Conservation (phyloP, 2,797 vertebrate species). For the Lutjanus argentimaculatus region DNA sequence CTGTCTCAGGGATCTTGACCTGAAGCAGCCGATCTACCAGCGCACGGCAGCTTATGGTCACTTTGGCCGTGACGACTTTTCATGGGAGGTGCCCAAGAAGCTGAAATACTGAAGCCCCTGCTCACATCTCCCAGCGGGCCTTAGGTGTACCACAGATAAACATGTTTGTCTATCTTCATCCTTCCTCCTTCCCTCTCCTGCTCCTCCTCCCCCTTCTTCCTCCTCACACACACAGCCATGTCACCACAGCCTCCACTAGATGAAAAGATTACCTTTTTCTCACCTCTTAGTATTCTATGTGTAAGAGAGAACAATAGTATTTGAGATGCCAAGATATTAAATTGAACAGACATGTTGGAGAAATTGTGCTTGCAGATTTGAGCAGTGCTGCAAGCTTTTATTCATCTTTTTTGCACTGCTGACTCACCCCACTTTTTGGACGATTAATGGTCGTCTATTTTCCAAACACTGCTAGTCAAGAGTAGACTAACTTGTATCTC, state of each 20-base stretch:
- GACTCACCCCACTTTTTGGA: neutral
- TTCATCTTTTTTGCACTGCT: neutral
- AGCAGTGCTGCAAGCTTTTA: neutral
- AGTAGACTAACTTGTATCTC: neutral
- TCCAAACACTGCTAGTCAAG: neutral
- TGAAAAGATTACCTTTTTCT: slow-evolving; percentile 5
- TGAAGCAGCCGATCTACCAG: slow-evolving; percentile 98
- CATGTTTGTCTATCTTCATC: slow-evolving; percentile 38
- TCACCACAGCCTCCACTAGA: slow-evolving; percentile 24
- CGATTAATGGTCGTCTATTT: neutral
- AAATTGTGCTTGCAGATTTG: neutral
- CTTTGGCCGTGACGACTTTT: slow-evolving; percentile 94
- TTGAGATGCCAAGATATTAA: slow-evolving; percentile 28
- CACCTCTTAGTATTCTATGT: neutral
- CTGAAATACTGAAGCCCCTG: slow-evolving; percentile 90
- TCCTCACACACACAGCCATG: slow-evolving; percentile 15
- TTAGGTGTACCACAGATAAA: slow-evolving; percentile 90
- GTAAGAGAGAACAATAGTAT: slow-evolving; percentile 22
- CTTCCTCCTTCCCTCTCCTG: slow-evolving; percentile 19
- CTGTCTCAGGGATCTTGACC: slow-evolving; percentile 94
- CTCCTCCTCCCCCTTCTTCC: neutral
- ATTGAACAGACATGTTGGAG: neutral
- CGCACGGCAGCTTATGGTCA: slow-evolving; percentile 95
- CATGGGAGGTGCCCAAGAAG: slow-evolving; percentile 96
- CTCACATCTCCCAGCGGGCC: slow-evolving; percentile 81